phyloP scores from a whole-genome alignment of 2,888 invertebrate species.

The Anthophora plumipes region DNA sequence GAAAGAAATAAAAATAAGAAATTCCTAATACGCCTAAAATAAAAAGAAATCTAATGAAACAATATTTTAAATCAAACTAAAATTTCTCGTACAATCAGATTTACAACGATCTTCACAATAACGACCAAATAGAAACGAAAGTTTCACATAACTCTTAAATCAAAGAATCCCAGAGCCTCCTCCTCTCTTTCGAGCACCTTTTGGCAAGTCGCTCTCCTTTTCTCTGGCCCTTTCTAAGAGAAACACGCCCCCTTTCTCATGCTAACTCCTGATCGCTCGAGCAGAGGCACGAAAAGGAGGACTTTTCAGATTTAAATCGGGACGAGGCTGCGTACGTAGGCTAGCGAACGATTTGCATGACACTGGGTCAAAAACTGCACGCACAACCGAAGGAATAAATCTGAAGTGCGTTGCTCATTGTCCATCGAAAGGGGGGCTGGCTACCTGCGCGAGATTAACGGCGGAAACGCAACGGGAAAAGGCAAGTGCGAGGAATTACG shows the following conservation, averaged over 20 bases:
- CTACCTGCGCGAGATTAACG: conserved; percentile 48
- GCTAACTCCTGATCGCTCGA: conserved; percentile 62
- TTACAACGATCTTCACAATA: neutral
- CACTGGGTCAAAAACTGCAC: conserved; percentile 60
- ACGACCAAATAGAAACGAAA: conserved; percentile 15
- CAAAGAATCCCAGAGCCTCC: conserved; percentile 9
- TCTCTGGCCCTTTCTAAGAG: conserved; percentile 26
- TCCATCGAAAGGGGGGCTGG: conserved; percentile 24
- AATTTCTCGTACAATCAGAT: neutral
- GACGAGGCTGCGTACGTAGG: conserved; percentile 58
- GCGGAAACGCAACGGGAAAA: conserved; percentile 11
- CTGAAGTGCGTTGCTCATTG: conserved; percentile 47
- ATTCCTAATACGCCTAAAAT: neutral
- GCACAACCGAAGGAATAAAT: conserved; percentile 47
- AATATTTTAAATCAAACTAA: neutral
- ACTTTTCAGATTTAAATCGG: conserved; percentile 75
- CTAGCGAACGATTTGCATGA: conserved; percentile 67
- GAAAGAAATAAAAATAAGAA: neutral
- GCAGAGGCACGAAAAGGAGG: conserved; percentile 57
- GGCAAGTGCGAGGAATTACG: conserved; percentile 22
- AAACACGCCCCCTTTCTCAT: conserved; percentile 65
- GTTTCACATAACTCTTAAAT: neutral
- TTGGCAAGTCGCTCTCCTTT: conserved; percentile 32
- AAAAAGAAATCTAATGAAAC: neutral
- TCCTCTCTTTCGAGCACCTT: conserved; percentile 51